Evolutionary conservation across 1,140 invertebrate genomes (phyloP).

Genomic region (Lordiphosa mommai): DNA sequence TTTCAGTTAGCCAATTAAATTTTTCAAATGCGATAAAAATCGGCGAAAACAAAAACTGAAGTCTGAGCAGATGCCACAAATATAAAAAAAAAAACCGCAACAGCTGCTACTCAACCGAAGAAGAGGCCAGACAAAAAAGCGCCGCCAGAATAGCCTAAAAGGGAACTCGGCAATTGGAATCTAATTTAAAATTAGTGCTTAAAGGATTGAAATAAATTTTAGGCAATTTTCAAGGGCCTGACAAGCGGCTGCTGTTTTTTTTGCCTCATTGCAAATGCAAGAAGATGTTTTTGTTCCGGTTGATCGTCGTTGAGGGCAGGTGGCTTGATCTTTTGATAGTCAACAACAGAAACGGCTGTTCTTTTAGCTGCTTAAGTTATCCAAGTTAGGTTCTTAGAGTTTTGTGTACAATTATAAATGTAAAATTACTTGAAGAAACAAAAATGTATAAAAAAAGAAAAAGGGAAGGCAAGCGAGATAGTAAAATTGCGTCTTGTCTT

Average conservation of each 20-base stretch:
- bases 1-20: conserved; percentile 55
- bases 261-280: conserved; percentile 66
- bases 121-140: conserved; percentile 1
- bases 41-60: conserved; percentile 30
- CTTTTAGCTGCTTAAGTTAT: background rate
- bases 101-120: conserved; percentile 43
- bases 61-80: conserved; percentile 51
- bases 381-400: background rate
- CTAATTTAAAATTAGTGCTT: conserved; percentile 77
- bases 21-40: conserved; percentile 59
- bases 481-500: background rate
- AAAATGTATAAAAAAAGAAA: no score
- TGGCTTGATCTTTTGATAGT: conserved; percentile 60
- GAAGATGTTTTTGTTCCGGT: conserved; percentile 51
- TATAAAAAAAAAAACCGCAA: conserved; percentile 41
- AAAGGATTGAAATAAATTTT: conserved; percentile 77
- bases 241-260: conserved; percentile 43
- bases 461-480: no score
- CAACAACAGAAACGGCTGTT: conserved; percentile 2
- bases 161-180: conserved; percentile 56
- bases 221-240: conserved; percentile 7
- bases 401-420: no score
- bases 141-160: background rate
- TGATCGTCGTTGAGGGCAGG: conserved; percentile 37
- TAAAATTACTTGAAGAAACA: no score